phyloP scores from a whole-genome alignment of 92 coral and sea anemone genomes.

The Porites rus region DNA sequence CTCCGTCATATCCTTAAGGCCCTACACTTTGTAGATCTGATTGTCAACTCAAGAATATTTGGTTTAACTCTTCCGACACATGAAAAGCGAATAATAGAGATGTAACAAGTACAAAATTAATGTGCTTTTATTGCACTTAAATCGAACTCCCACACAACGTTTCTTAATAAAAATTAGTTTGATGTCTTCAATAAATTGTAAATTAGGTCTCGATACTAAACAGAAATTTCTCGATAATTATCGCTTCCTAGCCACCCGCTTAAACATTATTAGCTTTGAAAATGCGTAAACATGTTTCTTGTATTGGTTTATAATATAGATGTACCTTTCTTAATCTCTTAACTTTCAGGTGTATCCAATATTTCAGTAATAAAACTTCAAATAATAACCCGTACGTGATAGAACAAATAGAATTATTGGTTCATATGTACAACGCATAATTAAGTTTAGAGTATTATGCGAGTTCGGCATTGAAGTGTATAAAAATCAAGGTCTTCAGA shows the following conservation, averaged over 20 bases:
- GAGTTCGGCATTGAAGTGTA: too few relatives aligned
- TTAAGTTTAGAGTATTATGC: too few relatives aligned
- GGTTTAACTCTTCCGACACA: too few relatives aligned
- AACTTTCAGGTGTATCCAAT: neutral
- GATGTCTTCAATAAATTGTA: neutral
- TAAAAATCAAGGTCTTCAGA: too few relatives aligned
- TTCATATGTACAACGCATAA: too few relatives aligned
- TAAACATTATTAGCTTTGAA: neutral
- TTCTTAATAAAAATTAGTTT: neutral
- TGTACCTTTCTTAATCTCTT: neutral
- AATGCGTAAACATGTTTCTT: neutral
- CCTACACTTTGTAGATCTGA: too few relatives aligned
- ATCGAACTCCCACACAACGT: neutral
- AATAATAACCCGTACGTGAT: neutral
- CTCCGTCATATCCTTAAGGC: too few relatives aligned
- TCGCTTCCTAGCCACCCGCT: neutral
- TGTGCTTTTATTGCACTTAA: neutral
- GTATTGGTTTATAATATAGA: neutral
- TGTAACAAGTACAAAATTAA: neutral
- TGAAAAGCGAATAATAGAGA: neutral
- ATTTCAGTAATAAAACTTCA: neutral
- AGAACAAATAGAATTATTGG: neutral
- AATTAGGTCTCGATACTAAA: neutral
- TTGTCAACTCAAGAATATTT: too few relatives aligned
- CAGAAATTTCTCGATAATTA: too few relatives aligned